Evolutionary conservation across 2,113 vertebrate species (phyloP).

Genomic region (Antigone vipio): DNA sequence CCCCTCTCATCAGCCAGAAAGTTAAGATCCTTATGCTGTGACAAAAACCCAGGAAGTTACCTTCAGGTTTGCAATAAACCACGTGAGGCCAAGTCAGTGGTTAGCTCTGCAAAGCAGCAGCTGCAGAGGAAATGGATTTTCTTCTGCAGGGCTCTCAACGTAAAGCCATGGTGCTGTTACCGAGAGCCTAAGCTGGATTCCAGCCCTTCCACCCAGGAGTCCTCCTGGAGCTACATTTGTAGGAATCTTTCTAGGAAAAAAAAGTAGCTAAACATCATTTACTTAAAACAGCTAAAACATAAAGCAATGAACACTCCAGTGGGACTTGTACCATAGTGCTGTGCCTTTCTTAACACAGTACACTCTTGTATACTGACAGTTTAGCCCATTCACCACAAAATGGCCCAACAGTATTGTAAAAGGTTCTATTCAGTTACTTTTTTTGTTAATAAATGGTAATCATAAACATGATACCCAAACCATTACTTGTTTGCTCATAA

Average conservation of each 20-base stretch:
- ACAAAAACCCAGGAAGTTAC: background rate
- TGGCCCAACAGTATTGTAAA: background rate
- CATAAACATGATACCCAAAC: background rate
- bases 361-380: too few species aligned
- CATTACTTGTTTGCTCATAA: background rate
- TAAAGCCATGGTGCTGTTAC: background rate
- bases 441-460: background rate
- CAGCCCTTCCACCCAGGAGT: background rate
- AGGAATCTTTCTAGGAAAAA: background rate
- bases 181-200: background rate
- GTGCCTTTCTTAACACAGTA: background rate
- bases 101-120: background rate
- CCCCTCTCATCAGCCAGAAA: background rate
- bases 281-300: background rate
- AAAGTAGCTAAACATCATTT: too few species aligned
- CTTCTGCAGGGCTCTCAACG: too few species aligned
- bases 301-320: background rate
- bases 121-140: background rate
- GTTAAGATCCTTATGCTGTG: background rate
- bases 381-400: background rate
- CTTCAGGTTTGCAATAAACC: background rate
- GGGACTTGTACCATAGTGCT: too few species aligned
- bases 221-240: background rate
- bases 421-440: background rate
- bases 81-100: accelerated